Evolutionary conservation across 2,113 vertebrate species (phyloP).

Genomic region (Suncus etruscus): DNA sequence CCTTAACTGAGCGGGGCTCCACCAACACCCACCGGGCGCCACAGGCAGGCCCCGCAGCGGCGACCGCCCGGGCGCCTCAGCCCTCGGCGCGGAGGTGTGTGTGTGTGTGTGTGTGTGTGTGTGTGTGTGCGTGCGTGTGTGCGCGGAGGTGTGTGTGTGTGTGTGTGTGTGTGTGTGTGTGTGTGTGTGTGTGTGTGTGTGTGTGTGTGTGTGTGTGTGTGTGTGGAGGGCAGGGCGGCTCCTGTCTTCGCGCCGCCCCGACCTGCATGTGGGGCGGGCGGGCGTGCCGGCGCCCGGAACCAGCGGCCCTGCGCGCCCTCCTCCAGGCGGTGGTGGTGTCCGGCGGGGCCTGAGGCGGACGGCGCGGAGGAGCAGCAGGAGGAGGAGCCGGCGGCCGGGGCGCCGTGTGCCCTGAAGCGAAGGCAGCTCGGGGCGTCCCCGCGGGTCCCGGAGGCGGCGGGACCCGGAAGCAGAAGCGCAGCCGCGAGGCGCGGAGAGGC

Average conservation of each 20-base stretch:
- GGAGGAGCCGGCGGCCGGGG: slow-evolving; percentile 14
- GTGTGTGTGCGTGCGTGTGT: not conserved
- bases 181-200: slow-evolving; percentile 70
- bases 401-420: slow-evolving; percentile 60
- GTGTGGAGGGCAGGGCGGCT: not conserved
- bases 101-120: too few species aligned
- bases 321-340: slow-evolving; percentile 50
- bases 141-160: slow-evolving; percentile 39
- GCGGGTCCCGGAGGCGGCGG: slow-evolving; percentile 81
- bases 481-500: slow-evolving; percentile 78
- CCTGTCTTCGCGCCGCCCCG: slow-evolving; percentile 23
- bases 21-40: too few species aligned
- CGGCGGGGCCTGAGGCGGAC: not conserved
- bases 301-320: slow-evolving; percentile 53
- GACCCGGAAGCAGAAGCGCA: slow-evolving; percentile 91
- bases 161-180: slow-evolving; percentile 57
- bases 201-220: too few species aligned
- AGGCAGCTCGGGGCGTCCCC: slow-evolving; percentile 72
- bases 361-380: not conserved
- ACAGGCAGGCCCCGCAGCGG: too few species aligned
- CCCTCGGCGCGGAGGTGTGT: too few species aligned
- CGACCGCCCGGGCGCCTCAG: too few species aligned
- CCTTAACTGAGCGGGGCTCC: too few species aligned
- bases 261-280: slow-evolving; percentile 66
- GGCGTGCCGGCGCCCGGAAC: not conserved